These are phyloP conservation scores for Ophiothrix spiculata DNA, from an alignment of 35 echinoderm and acorn worm genomes.

Conservation along the genomic window DNA sequence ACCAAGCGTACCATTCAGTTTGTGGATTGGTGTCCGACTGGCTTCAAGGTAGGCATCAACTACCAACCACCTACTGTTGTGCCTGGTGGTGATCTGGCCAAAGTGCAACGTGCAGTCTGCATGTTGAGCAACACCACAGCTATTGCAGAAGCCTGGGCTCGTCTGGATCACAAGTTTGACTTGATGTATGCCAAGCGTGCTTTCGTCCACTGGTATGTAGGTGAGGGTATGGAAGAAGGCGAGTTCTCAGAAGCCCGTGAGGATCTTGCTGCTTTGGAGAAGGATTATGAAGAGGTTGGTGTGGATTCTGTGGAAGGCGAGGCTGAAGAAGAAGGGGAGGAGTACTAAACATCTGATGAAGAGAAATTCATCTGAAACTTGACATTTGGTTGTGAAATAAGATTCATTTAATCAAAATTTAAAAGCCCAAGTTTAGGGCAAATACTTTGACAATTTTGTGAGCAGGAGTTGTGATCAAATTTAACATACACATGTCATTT, in stretches of 20 bases:
- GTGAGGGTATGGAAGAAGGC: slow-evolving; percentile 62
- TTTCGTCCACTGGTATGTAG: slow-evolving; percentile 67
- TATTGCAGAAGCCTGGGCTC: slow-evolving; percentile 65
- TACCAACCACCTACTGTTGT: slow-evolving; percentile 63
- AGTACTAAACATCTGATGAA: too few relatives aligned
- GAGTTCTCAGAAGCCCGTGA: slow-evolving; percentile 70
- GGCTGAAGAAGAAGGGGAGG: slow-evolving; percentile 16
- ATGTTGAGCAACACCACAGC: slow-evolving; percentile 71
- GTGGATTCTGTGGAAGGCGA: slow-evolving; percentile 3
- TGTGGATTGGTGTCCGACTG: slow-evolving; percentile 81
- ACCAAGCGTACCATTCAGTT: slow-evolving; percentile 67
- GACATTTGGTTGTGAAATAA: too few relatives aligned
- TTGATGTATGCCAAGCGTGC: slow-evolving; percentile 80
- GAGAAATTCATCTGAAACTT: too few relatives aligned
- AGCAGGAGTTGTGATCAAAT: too few relatives aligned
- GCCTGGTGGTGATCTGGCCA: slow-evolving; percentile 48
- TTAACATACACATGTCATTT: too few relatives aligned
- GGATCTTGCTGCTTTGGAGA: slow-evolving; percentile 57
- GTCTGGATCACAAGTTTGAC: slow-evolving; percentile 68
- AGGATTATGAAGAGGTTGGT: slow-evolving; percentile 62
- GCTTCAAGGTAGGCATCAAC: slow-evolving; percentile 82
- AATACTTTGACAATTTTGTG: too few relatives aligned
- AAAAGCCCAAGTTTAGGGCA: too few relatives aligned
- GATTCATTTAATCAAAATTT: too few relatives aligned
- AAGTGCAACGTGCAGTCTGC: slow-evolving; percentile 53